Evolutionary conservation across 1,140 invertebrate species (phyloP), one percentile per base, ranked within the genome.

Genomic region (Amphibalanus amphitrite): DNA sequence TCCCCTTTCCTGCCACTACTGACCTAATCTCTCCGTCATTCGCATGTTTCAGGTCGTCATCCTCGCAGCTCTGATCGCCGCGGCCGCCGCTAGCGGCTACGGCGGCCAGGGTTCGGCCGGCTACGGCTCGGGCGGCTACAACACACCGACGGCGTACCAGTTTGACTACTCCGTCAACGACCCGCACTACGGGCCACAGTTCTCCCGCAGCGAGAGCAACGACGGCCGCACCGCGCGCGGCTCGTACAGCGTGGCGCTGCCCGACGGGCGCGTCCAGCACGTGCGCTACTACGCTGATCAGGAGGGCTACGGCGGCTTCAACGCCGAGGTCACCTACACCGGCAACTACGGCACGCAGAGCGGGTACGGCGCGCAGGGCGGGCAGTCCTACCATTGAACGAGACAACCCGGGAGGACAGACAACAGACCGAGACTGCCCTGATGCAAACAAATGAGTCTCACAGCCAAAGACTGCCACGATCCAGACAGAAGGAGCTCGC

Each of bases 121-220:
- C 79, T 3, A 76, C 79, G 8, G 74, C 78, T 8, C 75, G 76
- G 20, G 70, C 74, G 0, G 38, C 78, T 10, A 77, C 78, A n/a
- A 73, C 76, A 69, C 67, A 17, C 71, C 75, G 28, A 65, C 67
- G 0, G 68, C 71, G 1, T 76, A 76, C 67, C 59, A 33, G 13
- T 76, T 73, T 70, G 30, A 74, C 65, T 76, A 76, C 67, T 73
- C 71, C 59, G 75, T 76, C 10, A 65, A 75, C 68, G 75, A 74
- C 40, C 71, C 69, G 17, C 30, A 75, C 28, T 71, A 70, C 67
- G 75, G 75, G 23, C 67, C 73, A 25, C 68, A 73, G 65, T 76
- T 75, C 69, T 67, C 69, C 28, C 75, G 76, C 28, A 47, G 67
- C 10, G 75, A 76, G 69, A 69, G 71, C 26, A 71, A 73, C 23